phyloP scores from a whole-genome alignment of 64 coral and sea anemone species.

The Porites lutea region DNA sequence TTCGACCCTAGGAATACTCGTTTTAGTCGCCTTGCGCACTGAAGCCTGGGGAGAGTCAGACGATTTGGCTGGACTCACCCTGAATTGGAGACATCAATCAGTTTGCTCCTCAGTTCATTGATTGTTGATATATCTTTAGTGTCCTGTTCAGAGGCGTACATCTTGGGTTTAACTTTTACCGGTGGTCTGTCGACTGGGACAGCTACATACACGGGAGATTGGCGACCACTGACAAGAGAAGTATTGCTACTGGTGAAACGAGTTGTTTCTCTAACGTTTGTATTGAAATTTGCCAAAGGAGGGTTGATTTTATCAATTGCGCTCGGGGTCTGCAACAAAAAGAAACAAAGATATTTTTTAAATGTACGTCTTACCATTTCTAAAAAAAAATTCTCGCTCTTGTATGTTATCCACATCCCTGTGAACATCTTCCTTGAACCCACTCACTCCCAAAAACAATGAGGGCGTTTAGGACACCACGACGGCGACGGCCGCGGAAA shows the following conservation, averaged over 20 bases:
- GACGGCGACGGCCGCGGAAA: no score
- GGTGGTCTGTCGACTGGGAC: conserved; percentile 40
- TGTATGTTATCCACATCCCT: no score
- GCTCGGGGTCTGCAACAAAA: conserved; percentile 8
- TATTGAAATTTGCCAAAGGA: neutral
- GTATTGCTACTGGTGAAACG: conserved; percentile 3
- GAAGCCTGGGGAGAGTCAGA: neutral
- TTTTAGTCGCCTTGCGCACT: no score
- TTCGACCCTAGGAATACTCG: no score
- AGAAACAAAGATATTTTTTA: neutral
- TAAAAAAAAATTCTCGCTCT: neutral
- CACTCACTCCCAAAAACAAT: no score
- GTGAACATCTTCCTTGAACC: no score
- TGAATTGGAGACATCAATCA: neutral
- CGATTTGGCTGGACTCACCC: neutral
- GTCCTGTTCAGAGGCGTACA: neutral
- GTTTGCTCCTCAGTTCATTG: conserved; percentile 43
- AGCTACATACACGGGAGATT: conserved; percentile 46
- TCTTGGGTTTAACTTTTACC: conserved; percentile 5
- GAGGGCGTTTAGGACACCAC: no score
- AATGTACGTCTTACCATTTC: neutral
- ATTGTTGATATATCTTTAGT: neutral
- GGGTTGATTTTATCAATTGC: conserved; percentile 6
- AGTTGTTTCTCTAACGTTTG: neutral
- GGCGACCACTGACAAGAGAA: conserved; percentile 17